Evolutionary conservation across 2,797 vertebrate species (phyloP).

Genomic region (Pseudotriccus pelzelni): DNA sequence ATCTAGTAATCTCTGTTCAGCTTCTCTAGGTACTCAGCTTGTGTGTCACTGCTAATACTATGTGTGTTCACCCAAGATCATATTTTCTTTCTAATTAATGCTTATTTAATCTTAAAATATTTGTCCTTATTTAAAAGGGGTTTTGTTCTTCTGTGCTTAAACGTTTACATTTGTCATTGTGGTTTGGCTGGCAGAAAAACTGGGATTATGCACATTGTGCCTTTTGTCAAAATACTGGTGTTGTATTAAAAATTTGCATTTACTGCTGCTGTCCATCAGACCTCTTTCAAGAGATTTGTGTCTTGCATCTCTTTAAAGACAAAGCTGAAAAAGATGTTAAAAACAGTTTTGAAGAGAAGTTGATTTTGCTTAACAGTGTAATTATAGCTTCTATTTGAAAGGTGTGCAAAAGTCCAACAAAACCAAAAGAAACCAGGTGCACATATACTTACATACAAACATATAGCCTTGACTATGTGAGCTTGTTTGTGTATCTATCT

Average conservation of each 20-base stretch:
- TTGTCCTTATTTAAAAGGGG: background rate
- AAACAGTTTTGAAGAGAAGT: background rate
- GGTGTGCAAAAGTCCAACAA: background rate
- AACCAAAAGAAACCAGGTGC: background rate
- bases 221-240: background rate
- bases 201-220: background rate
- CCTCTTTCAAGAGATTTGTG: background rate
- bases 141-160: background rate
- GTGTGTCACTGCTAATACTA: background rate
- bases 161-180: background rate
- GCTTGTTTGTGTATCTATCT: background rate
- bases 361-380: background rate
- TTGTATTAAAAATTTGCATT: background rate
- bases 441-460: background rate
- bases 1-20: background rate
- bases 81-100: background rate
- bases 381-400: background rate
- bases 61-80: background rate
- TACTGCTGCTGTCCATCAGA: background rate
- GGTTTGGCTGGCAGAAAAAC: background rate
- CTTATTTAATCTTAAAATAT: background rate
- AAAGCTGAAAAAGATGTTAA: background rate
- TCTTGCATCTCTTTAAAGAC: background rate
- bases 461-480: fast-evolving
- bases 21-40: background rate